Conservation (phyloP, 64 coral and sea anemone species). For the Montipora sp. region DNA sequence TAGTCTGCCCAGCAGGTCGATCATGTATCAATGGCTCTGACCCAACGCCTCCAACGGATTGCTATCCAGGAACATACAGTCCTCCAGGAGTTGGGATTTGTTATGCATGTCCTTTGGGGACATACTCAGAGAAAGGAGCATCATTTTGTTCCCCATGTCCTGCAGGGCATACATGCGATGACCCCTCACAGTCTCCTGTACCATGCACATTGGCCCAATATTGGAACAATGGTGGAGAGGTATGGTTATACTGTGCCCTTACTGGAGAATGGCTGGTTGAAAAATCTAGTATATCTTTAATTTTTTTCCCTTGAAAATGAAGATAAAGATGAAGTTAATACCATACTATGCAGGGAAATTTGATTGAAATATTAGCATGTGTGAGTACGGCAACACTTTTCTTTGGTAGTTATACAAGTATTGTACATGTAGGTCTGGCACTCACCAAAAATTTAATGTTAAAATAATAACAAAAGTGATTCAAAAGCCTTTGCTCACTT, state of each 20-base stretch:
- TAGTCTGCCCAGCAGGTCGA: conserved; percentile 75
- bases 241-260: conserved; percentile 5
- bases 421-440: no score
- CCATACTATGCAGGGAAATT: no score
- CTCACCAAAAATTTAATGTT: no score
- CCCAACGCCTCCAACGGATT: conserved; percentile 75
- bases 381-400: no score
- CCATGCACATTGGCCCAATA: conserved; percentile 64
- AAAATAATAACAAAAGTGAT: no score
- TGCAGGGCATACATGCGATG: conserved; percentile 85
- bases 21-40: conserved; percentile 80
- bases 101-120: conserved; percentile 79
- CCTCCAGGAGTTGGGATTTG: conserved; percentile 82
- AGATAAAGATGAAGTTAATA: no score
- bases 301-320: no score
- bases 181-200: conserved; percentile 71
- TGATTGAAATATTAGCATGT: no score
- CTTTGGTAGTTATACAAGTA: no score
- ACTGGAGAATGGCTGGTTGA: no score
- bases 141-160: conserved; percentile 90
- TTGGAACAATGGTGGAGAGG: conserved; percentile 96
- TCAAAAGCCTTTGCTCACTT: no score
- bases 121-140: conserved; percentile 38
- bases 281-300: no score
- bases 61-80: conserved; percentile 79